phyloP scores from a whole-genome alignment of 1,140 invertebrate species.

The Ceratoteleas bidentatus region DNA sequence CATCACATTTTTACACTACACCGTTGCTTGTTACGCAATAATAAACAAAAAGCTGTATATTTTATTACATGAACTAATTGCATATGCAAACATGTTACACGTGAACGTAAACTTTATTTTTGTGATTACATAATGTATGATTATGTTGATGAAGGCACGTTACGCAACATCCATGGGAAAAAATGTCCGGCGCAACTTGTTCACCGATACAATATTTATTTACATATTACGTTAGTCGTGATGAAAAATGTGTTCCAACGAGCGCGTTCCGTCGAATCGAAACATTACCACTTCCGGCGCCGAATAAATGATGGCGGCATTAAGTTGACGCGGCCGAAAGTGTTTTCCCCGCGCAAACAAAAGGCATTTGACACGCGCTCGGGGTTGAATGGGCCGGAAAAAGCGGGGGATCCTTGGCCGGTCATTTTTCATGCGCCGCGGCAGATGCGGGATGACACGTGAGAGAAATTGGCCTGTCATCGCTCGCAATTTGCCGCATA shows the following conservation, averaged over 20 bases:
- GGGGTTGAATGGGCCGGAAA: slow-evolving; percentile 42
- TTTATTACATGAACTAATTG: too few relatives aligned
- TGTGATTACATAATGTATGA: too few relatives aligned
- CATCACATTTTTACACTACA: too few relatives aligned
- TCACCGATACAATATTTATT: slow-evolving; percentile 26
- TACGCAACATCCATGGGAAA: too few relatives aligned
- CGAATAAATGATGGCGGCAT: slow-evolving; percentile 37
- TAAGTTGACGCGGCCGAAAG: slow-evolving; percentile 47
- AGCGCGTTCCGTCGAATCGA: slow-evolving; percentile 14
- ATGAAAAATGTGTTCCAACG: slow-evolving; percentile 30
- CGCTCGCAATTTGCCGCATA: slow-evolving; percentile 60
- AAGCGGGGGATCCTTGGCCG: slow-evolving; percentile 43
- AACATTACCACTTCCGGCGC: slow-evolving; percentile 34
- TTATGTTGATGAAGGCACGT: too few relatives aligned
- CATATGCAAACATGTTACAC: too few relatives aligned
- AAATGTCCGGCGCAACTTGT: neutral
- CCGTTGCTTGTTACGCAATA: too few relatives aligned
- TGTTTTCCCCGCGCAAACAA: slow-evolving; percentile 48
- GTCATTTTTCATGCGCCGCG: slow-evolving; percentile 67
- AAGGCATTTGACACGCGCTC: slow-evolving; percentile 41
- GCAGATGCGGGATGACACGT: slow-evolving; percentile 58
- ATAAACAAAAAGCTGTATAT: too few relatives aligned
- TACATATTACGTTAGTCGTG: slow-evolving; percentile 22
- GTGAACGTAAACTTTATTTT: too few relatives aligned
- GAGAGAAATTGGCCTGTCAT: slow-evolving; percentile 70